These are phyloP conservation scores for Oncopodura yosiiana DNA, from an alignment of 1,140 invertebrate genomes.

Conservation along the genomic window DNA sequence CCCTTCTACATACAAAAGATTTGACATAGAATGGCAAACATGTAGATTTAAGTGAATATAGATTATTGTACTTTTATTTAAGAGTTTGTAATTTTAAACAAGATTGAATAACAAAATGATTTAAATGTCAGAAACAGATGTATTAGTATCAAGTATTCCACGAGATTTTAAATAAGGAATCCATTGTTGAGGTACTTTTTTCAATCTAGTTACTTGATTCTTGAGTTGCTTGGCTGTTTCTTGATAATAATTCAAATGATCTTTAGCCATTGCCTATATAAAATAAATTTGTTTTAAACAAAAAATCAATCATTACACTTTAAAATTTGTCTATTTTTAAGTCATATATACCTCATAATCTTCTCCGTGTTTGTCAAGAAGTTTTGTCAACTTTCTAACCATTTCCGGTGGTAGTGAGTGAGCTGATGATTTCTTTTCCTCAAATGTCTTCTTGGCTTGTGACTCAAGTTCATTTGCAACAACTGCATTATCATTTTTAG, in stretches of 20 bases:
- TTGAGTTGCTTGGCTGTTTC: constrained; percentile 29
- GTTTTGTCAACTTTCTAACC: constrained; percentile 21
- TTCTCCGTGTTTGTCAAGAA: constrained; percentile 33
- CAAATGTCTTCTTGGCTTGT: constrained; percentile 14
- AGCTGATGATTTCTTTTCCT: constrained; percentile 17
- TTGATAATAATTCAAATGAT: constrained; percentile 33
- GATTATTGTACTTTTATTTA: too few species aligned
- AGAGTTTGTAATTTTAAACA: too few species aligned
- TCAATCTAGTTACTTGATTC: constrained; percentile 25
- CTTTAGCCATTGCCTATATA: constrained; percentile 28
- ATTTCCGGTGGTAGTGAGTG: constrained; percentile 30
- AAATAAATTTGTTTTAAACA: not conserved
- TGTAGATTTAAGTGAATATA: too few species aligned
- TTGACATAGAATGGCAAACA: too few species aligned
- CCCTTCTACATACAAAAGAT: too few species aligned
- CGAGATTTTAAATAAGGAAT: constrained; percentile 27
- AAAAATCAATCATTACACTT: not conserved
- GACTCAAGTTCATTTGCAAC: constrained; percentile 14
- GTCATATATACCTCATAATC: constrained; percentile 28
- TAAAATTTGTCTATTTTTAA: not conserved
- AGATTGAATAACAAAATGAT: too few species aligned
- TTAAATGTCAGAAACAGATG: too few species aligned
- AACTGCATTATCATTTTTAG: not conserved
- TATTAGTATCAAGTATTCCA: constrained; percentile 4
- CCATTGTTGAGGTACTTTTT: constrained; percentile 33